These are phyloP conservation scores for Brachyhypopomus occidentalis DNA, from an alignment of 2,113 vertebrate genomes.

Conservation along the genomic window DNA sequence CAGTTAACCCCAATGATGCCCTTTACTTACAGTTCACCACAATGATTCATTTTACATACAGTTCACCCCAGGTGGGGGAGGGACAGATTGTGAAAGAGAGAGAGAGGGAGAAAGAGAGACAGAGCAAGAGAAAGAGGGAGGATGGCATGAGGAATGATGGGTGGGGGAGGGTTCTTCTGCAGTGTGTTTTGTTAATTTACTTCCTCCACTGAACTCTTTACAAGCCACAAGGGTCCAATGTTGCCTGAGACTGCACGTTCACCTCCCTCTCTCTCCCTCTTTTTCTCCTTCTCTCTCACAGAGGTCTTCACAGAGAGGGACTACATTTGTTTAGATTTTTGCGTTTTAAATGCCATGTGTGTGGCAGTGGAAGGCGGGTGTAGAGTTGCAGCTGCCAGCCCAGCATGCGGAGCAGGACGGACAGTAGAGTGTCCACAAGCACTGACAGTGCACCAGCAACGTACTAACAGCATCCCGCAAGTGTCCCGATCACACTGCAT, in stretches of 20 bases:
- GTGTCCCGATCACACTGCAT: slow-evolving; percentile 17
- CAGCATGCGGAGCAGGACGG: no score
- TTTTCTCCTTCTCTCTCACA: slow-evolving; percentile 4
- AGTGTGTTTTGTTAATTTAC: not conserved
- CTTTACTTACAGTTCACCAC: no score
- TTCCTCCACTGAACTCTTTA: slow-evolving; percentile 33
- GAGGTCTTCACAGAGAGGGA: slow-evolving; percentile 21
- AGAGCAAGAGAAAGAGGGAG: slow-evolving; percentile 13
- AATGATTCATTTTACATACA: no score
- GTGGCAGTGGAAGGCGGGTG: no score
- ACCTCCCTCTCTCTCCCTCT: not conserved
- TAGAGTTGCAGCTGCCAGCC: no score
- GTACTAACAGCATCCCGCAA: slow-evolving; percentile 2
- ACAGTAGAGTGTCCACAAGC: not conserved
- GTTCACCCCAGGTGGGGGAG: no score
- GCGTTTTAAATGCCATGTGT: not conserved
- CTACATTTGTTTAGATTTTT: slow-evolving; percentile 11
- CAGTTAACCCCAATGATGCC: no score
- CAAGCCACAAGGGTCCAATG: slow-evolving; percentile 16
- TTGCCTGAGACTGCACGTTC: slow-evolving; percentile 35
- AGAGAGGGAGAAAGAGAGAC: slow-evolving; percentile 19
- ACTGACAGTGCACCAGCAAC: no score
- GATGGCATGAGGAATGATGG: no score
- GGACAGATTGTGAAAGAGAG: not conserved
- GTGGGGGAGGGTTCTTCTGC: no score